Base-by-base conservation (phyloP, 2,888 invertebrate species). In the Hartigia nigra region DNA sequence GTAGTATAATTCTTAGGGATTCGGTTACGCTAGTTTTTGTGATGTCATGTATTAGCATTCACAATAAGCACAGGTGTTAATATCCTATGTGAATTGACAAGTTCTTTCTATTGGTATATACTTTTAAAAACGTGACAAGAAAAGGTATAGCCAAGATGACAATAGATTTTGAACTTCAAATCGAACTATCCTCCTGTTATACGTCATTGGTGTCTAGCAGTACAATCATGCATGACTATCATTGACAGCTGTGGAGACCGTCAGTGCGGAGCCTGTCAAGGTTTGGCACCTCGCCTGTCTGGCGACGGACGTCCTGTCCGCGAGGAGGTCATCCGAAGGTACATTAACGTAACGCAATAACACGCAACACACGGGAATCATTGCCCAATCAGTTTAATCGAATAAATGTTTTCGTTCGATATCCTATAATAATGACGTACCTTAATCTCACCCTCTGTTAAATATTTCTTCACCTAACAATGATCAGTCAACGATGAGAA, bases 201-300 rank as follows among this genome's bases (percentile, higher is more conserved):
- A 70, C 11, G 14, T 77, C 37, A 31, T 39, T 36, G 37, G 74
- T 31, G 36, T 23, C 31, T 79, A 76, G 76, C 23, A 14, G 83
- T 88, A 85, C 87, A 88, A 88, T 89, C 83, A 90, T 87, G 87
- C 89, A 88, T 88, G 88, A 85, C 85, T 90, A 86, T 90, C 82
- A 84, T 90, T 89, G 85, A 90, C 90, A 90, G 90, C 86, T 90
- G 90, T 85, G 90, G 89, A 86, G 90, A 90, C 84, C 90, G 89
- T 82, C 90, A 90, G 81, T 90, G 90, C 84, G 89, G 90, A 86
- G 88, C 90, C 88, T 90, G 90, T 88, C 90, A 90, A 85, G 88
- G 88, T 86, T 89, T 90, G 88, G 90, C 89, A 86, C 87, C 90
- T 87, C 90, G 90, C 87, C 84, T 90, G 86, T 90, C 89, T 87